These are phyloP conservation scores for Urocolius indicus DNA, from an alignment of 2,113 vertebrate genomes.

Conservation along the genomic window DNA sequence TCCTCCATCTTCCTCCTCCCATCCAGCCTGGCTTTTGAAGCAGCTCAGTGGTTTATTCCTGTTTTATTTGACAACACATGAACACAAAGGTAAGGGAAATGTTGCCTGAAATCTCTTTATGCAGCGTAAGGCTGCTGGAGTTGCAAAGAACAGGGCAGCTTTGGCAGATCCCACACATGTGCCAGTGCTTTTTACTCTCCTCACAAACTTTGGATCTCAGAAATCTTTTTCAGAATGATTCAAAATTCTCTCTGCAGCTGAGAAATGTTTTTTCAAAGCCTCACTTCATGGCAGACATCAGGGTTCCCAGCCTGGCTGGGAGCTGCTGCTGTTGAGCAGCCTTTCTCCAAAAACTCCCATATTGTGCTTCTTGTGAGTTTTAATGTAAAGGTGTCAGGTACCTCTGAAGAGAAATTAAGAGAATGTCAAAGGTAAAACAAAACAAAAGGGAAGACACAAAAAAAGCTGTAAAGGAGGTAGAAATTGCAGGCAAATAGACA, in stretches of 20 bases:
- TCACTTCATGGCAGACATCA: neutral
- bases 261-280: neutral
- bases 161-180: neutral
- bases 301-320: neutral
- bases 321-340: neutral
- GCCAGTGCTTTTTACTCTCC: neutral
- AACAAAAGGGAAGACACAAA: constrained; percentile 59
- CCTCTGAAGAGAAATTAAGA: constrained; percentile 70
- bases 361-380: constrained; percentile 23
- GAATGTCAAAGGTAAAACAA: constrained; percentile 65
- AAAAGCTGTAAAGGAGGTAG: constrained; percentile 62
- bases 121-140: neutral
- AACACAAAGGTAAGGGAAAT: neutral
- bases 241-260: neutral
- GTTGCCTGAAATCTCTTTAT: neutral
- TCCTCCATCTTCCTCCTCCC: neutral
- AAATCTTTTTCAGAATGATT: neutral
- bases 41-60: neutral
- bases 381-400: constrained; percentile 65
- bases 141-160: neutral
- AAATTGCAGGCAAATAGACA: constrained; percentile 69
- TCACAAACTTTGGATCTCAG: accelerated
- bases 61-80: neutral
- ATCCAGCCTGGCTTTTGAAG: neutral
- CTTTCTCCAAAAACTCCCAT: neutral